A percentile compares a stretch with the other conserved stretches of the same genome.
Conservation (phyloP, 2,797 vertebrate species). For the Esox lucius region DNA sequence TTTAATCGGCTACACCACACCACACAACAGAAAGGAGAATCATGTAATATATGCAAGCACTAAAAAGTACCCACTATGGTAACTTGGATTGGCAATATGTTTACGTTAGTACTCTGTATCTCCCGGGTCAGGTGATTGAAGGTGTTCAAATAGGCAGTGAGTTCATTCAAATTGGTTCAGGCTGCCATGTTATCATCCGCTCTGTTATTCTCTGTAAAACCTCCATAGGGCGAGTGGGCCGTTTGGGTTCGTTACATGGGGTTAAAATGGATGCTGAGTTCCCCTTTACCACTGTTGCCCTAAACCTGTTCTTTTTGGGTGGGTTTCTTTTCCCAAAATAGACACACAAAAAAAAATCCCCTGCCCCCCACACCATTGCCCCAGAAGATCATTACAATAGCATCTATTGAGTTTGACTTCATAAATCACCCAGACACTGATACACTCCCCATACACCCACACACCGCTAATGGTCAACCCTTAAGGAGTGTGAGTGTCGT, state of each 20-base stretch:
- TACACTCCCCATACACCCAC: slow-evolving; percentile 79
- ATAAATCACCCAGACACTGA: slow-evolving; percentile 81
- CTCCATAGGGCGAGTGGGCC: slow-evolving; percentile 60
- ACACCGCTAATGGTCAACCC: slow-evolving; percentile 78
- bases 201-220: slow-evolving; percentile 72
- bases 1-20: slow-evolving; percentile 53
- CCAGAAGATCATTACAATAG: no score
- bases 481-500: slow-evolving; percentile 80
- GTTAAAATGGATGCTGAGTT: slow-evolving; percentile 73
- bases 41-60: slow-evolving; percentile 19
- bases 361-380: no score
- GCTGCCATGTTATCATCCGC: slow-evolving; percentile 66
- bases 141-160: slow-evolving; percentile 63
- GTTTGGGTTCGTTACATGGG: slow-evolving; percentile 72
- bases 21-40: slow-evolving; percentile 54
- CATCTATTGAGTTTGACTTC: slow-evolving; percentile 75
- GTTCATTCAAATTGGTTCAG: neutral
- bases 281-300: no score
- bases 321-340: no score
- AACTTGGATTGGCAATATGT: slow-evolving; percentile 37
- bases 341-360: no score
- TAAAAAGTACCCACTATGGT: neutral
- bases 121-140: slow-evolving; percentile 58
- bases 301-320: no score
- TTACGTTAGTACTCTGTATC: slow-evolving; percentile 27